phyloP scores from a whole-genome alignment of 2,888 invertebrate genomes.

The Limnephilus lunatus region DNA sequence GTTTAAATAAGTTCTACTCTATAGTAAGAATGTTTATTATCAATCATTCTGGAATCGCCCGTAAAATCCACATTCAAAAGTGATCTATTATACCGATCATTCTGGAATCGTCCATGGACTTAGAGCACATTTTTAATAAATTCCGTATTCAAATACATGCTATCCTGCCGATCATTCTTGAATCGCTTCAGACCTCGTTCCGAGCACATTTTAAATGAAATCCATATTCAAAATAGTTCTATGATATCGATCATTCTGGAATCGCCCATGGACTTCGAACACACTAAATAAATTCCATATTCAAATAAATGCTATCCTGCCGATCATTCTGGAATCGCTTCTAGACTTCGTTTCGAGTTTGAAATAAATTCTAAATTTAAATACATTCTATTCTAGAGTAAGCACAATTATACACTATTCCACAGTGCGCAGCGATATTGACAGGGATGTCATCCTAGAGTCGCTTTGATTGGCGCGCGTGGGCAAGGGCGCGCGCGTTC shows the following conservation, averaged over 20 bases:
- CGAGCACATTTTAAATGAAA: not conserved
- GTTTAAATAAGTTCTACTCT: not conserved
- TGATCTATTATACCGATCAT: too few relatives aligned
- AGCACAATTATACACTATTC: constrained; percentile 66
- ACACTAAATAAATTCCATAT: not conserved
- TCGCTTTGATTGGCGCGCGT: constrained; percentile 64
- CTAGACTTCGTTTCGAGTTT: not conserved
- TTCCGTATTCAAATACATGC: not conserved
- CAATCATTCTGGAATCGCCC: not conserved
- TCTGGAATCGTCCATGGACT: not conserved
- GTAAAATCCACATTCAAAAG: not conserved
- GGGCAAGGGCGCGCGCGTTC: constrained; percentile 50
- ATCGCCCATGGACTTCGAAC: not conserved
- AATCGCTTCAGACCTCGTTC: not conserved
- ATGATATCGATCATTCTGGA: not conserved
- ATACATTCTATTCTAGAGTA: not conserved
- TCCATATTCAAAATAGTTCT: not conserved
- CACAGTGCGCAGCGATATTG: constrained; percentile 70
- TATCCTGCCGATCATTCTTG: not conserved
- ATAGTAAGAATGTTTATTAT: not conserved
- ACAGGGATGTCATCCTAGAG: constrained; percentile 70
- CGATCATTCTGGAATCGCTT: not conserved
- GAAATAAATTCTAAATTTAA: not conserved
- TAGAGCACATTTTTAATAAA: not conserved
- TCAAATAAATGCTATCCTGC: not conserved